Percentiles rank a stretch among this genome's conserved stretches.
Evolutionary conservation across 2,797 vertebrate genomes (phyloP).

Genomic region (Sorex maritimensis): DNA sequence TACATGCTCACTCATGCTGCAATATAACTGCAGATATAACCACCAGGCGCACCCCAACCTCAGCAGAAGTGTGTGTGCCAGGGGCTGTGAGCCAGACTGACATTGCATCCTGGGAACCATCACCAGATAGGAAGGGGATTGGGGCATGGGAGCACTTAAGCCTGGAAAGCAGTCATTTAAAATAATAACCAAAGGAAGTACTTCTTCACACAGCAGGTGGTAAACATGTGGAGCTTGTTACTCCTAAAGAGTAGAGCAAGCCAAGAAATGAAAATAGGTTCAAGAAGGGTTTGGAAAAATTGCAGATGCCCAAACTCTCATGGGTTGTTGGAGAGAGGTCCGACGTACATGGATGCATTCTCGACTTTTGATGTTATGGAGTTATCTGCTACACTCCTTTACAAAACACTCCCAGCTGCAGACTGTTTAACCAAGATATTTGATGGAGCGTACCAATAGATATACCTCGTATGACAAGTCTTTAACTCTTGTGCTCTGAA

Average conservation of each 20-base stretch:
- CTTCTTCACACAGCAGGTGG: slow-evolving; percentile 73
- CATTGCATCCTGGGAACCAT: slow-evolving; percentile 3
- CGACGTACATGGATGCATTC: slow-evolving; percentile 1
- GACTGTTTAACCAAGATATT: slow-evolving; percentile 50
- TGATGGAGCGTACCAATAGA: slow-evolving; percentile 2
- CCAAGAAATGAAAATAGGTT: slow-evolving; percentile 77
- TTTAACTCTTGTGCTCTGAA: slow-evolving; percentile 34
- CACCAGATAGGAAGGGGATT: neutral
- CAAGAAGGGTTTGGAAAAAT: slow-evolving; percentile 65
- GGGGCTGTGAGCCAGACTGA: slow-evolving; percentile 4
- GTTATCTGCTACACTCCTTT: slow-evolving; percentile 47
- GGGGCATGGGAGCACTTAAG: neutral
- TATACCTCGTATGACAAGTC: neutral
- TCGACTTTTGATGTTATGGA: slow-evolving; percentile 62
- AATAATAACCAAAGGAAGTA: slow-evolving; percentile 78
- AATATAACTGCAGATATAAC: neutral
- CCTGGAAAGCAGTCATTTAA: slow-evolving; percentile 69
- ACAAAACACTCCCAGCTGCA: slow-evolving; percentile 26
- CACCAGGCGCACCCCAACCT: neutral
- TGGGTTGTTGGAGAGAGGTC: slow-evolving; percentile 14
- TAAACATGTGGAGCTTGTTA: slow-evolving; percentile 76
- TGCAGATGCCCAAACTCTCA: neutral
- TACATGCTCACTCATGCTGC: neutral
- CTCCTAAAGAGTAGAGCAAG: slow-evolving; percentile 53
- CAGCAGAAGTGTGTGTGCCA: neutral